Conservation (phyloP, 2,797 vertebrate genomes). For the Gastrophryne carolinensis region DNA sequence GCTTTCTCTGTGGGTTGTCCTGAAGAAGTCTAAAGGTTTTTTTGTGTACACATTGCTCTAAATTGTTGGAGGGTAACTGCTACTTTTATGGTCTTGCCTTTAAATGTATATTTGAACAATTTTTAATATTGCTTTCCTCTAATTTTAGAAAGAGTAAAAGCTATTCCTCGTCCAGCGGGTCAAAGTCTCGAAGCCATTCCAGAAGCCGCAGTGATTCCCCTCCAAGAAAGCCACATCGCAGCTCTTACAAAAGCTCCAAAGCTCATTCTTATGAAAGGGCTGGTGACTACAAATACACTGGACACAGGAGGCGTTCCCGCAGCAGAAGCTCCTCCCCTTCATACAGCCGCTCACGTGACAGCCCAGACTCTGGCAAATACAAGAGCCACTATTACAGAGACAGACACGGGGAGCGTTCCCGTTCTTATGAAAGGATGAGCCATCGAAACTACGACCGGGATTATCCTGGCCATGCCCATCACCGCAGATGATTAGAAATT, state of each 20-base stretch:
- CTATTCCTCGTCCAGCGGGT: slow-evolving; percentile 69
- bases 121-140: too few species aligned
- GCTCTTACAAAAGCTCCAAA: slow-evolving; percentile 67
- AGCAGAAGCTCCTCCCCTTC: slow-evolving; percentile 69
- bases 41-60: too few species aligned
- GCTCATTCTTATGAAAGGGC: slow-evolving; percentile 64
- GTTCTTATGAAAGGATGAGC: slow-evolving; percentile 67
- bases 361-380: slow-evolving; percentile 67
- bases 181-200: slow-evolving; percentile 75
- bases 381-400: slow-evolving; percentile 71
- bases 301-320: slow-evolving; percentile 58
- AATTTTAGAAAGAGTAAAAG: slow-evolving; percentile 70
- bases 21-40: too few species aligned
- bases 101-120: too few species aligned
- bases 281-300: slow-evolving; percentile 66
- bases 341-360: slow-evolving; percentile 69
- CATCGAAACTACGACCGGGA: slow-evolving; percentile 69
- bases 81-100: too few species aligned
- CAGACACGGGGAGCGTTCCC: slow-evolving; percentile 63
- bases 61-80: too few species aligned
- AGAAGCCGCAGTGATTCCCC: slow-evolving; percentile 76
- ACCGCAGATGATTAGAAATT: slow-evolving; percentile 65
- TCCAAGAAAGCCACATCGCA: slow-evolving; percentile 64
- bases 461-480: slow-evolving; percentile 69
- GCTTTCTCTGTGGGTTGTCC: too few species aligned